Evolutionary conservation across 2,113 vertebrate species (phyloP).

Genomic region (Cnemophilus loriae): DNA sequence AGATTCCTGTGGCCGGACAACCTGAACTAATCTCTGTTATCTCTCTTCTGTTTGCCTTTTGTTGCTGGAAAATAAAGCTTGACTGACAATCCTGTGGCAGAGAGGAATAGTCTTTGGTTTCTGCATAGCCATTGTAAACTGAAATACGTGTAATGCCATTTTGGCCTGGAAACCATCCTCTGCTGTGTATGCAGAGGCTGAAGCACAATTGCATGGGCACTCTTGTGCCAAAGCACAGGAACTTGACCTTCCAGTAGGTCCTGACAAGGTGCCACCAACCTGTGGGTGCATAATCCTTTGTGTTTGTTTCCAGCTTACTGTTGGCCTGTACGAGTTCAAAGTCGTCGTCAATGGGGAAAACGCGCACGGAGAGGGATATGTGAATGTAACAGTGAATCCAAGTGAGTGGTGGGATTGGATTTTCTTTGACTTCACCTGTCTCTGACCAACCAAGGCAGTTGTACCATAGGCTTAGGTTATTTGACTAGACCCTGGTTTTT

Average conservation of each 20-base stretch:
- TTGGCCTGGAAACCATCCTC: background rate
- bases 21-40: conserved; percentile 4
- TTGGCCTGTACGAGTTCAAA: conserved; percentile 93
- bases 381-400: conserved; percentile 96
- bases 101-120: background rate
- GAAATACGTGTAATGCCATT: background rate
- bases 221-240: background rate
- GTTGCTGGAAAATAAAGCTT: conserved; percentile 13
- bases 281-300: background rate
- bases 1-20: conserved; percentile 8
- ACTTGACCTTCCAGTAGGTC: background rate
- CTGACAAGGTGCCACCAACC: background rate
- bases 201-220: background rate
- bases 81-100: background rate
- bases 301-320: conserved; percentile 82
- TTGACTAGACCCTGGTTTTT: background rate
- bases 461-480: background rate
- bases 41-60: background rate
- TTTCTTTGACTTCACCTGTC: background rate
- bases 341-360: conserved; percentile 83
- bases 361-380: conserved; percentile 85
- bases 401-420: conserved; percentile 66
- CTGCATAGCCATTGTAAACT: background rate
- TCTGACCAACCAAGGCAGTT: background rate
- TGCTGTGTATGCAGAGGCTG: background rate